Evolutionary conservation across 1,140 invertebrate genomes (phyloP).

Genomic region (Pogonomyrmex barbatus): DNA sequence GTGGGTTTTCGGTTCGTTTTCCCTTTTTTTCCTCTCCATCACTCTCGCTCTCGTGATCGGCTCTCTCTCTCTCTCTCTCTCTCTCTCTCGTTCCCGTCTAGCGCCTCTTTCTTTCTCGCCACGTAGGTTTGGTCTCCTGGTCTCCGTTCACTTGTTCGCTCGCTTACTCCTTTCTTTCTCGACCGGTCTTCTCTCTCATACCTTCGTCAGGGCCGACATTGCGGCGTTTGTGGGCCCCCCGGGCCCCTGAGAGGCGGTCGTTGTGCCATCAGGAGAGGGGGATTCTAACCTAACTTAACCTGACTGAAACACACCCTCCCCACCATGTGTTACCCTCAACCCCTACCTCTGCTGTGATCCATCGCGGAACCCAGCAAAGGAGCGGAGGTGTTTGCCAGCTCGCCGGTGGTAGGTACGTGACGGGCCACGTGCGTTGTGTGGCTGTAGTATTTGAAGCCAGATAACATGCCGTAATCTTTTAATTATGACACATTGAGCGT

Average conservation of each 20-base stretch:
- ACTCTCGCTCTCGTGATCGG: slow-evolving; percentile 63
- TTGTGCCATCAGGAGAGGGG: slow-evolving; percentile 59
- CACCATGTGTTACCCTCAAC: slow-evolving; percentile 73
- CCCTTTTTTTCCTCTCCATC: slow-evolving; percentile 76
- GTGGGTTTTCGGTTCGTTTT: slow-evolving; percentile 84
- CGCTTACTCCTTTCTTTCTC: slow-evolving; percentile 21
- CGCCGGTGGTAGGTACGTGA: slow-evolving; percentile 42
- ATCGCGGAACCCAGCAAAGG: slow-evolving; percentile 71
- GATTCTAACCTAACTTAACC: slow-evolving; percentile 82
- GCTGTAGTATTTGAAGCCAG: slow-evolving; percentile 10
- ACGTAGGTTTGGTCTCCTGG: slow-evolving; percentile 31
- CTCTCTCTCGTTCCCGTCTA: slow-evolving; percentile 3
- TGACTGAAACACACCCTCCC: slow-evolving; percentile 75
- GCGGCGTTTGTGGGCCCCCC: slow-evolving; percentile 82
- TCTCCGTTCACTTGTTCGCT: slow-evolving; percentile 46
- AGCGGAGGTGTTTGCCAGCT: slow-evolving; percentile 63
- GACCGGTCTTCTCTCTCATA: slow-evolving; percentile 12
- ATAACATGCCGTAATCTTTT: neutral
- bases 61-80: slow-evolving; percentile 26
- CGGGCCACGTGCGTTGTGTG: slow-evolving; percentile 56
- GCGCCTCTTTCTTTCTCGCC: slow-evolving; percentile 28
- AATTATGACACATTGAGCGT: neutral
- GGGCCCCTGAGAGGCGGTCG: slow-evolving; percentile 81
- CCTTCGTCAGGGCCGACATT: slow-evolving; percentile 78
- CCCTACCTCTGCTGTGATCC: slow-evolving; percentile 63